Percentiles rank a stretch among this genome's conserved stretches.
These are phyloP conservation scores for Brachyhypopomus occidentalis DNA, from an alignment of 2,113 vertebrate species.

Conservation along the genomic window DNA sequence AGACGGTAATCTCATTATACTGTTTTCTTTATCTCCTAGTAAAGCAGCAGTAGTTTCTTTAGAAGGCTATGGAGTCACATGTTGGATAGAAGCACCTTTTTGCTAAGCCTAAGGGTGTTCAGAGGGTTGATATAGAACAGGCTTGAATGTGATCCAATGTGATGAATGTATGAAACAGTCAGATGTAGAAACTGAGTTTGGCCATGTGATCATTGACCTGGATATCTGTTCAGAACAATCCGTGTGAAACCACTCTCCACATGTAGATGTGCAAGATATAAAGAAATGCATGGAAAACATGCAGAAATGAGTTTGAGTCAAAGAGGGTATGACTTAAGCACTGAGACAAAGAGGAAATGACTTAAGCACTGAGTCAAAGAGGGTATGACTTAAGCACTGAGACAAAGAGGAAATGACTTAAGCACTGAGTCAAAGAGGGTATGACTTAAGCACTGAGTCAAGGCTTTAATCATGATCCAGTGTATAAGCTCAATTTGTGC, in stretches of 20 bases:
- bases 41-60: neutral
- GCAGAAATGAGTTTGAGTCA: neutral
- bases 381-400: neutral
- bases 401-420: neutral
- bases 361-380: constrained; percentile 7
- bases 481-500: constrained; percentile 1
- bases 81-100: neutral
- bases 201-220: constrained; percentile 25
- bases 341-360: neutral
- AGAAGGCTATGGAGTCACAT: neutral
- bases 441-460: constrained; percentile 1
- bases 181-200: constrained; percentile 13
- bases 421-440: constrained; percentile 1
- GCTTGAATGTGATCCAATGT: constrained; percentile 6
- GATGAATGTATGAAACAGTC: constrained; percentile 32
- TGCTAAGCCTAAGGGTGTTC: neutral
- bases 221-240: constrained; percentile 1
- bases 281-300: too few species aligned
- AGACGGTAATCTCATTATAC: neutral
- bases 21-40: neutral
- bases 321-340: neutral
- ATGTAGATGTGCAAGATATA: too few species aligned
- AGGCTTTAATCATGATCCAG: neutral
- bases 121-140: constrained; percentile 15
- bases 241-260: constrained; percentile 11